phyloP scores from a whole-genome alignment of 2,797 vertebrate species.

The Cyclura pinguis region DNA sequence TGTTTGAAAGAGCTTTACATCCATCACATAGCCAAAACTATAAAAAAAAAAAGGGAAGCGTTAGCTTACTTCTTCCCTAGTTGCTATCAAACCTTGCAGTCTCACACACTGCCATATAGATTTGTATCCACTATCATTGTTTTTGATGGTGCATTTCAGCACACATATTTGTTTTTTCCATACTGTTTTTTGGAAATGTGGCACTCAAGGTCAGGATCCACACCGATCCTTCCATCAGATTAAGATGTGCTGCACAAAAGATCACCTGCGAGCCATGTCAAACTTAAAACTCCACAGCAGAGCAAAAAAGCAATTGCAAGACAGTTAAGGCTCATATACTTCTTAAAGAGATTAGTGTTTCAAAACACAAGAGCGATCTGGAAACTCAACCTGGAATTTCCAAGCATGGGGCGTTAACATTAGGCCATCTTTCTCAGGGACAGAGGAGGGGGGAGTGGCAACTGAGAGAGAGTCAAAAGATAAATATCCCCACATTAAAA shows the following conservation, averaged over 20 bases:
- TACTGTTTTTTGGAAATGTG: no score
- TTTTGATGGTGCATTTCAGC: background rate
- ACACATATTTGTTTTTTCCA: background rate
- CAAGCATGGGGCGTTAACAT: background rate
- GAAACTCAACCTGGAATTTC: background rate
- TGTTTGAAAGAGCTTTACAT: background rate
- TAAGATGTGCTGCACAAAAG: background rate
- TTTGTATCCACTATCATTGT: background rate
- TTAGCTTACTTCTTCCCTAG: no score
- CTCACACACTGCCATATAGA: background rate
- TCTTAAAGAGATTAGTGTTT: no score
- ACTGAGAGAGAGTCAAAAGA: background rate
- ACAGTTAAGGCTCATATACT: background rate
- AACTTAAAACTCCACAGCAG: no score
- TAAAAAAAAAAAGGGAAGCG: background rate
- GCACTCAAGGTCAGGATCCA: no score
- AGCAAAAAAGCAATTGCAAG: background rate
- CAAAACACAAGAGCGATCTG: no score
- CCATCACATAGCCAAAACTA: background rate
- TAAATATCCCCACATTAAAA: background rate
- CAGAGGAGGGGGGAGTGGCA: background rate
- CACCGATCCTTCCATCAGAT: background rate
- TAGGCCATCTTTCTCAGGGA: background rate
- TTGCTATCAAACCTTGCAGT: background rate
- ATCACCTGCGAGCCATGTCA: background rate